These are phyloP conservation scores for Apoderus coryli DNA, from an alignment of 2,888 invertebrate species.

Conservation along the genomic window DNA sequence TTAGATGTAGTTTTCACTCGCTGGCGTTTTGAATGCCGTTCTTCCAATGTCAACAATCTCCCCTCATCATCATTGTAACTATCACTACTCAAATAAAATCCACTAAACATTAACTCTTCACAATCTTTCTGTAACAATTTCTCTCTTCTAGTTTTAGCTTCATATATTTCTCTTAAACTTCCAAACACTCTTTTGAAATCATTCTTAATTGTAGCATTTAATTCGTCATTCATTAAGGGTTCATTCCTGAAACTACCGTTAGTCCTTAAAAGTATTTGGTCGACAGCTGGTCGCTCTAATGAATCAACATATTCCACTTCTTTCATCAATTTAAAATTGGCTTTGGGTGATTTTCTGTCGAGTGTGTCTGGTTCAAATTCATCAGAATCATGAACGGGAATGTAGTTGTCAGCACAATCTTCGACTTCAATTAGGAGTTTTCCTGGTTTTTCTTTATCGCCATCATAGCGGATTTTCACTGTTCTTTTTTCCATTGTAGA, in stretches of 20 bases:
- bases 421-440: conserved; percentile 73
- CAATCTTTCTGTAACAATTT: conserved; percentile 34
- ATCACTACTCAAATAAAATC: conserved; percentile 17
- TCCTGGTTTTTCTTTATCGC: conserved; percentile 50
- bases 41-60: conserved; percentile 52
- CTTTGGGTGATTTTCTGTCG: conserved; percentile 41
- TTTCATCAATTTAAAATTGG: no score
- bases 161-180: conserved; percentile 61
- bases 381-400: conserved; percentile 63
- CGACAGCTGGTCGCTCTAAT: conserved; percentile 37
- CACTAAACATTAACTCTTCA: conserved; percentile 20
- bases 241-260: conserved; percentile 56
- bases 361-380: conserved; percentile 77
- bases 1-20: conserved; percentile 33
- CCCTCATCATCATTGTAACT: conserved; percentile 43
- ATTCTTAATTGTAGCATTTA: conserved; percentile 16
- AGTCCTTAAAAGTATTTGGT: conserved; percentile 47
- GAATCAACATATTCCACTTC: conserved; percentile 38
- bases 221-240: conserved; percentile 11
- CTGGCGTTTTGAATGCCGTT: conserved; percentile 59
- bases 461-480: conserved; percentile 37
- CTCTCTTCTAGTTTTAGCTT: conserved; percentile 40
- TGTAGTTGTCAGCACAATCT: conserved; percentile 64
- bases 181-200: conserved; percentile 41
- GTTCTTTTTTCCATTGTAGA: conserved; percentile 34